phyloP scores from a whole-genome alignment of 1,140 invertebrate species.

The Oedothorax gibbosus region DNA sequence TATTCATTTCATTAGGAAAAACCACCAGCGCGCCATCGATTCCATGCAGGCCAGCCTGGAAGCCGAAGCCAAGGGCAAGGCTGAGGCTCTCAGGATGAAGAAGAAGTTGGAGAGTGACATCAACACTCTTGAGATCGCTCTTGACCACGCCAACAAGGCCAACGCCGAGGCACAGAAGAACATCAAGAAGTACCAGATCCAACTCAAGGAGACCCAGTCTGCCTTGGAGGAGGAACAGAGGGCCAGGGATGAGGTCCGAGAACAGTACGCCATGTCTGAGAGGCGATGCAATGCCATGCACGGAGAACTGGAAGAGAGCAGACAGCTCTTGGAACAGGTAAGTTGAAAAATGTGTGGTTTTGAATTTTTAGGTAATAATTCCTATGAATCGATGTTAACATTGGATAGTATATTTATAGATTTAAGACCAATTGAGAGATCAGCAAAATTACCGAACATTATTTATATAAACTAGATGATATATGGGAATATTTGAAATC shows the following conservation, averaged over 20 bases:
- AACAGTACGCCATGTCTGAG: slow-evolving; percentile 95
- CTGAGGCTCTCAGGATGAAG: slow-evolving; percentile 99
- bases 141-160: slow-evolving; percentile 98
- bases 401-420: too few species aligned
- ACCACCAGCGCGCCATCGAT: slow-evolving; percentile 98
- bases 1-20: slow-evolving; percentile 79
- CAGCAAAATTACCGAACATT: too few species aligned
- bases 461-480: too few species aligned
- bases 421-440: too few species aligned
- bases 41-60: slow-evolving; percentile 99
- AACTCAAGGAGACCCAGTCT: slow-evolving; percentile 94
- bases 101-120: slow-evolving; percentile 99
- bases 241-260: slow-evolving; percentile 95
- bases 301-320: slow-evolving; percentile 96
- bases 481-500: too few species aligned
- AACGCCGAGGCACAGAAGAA: slow-evolving; percentile 99
- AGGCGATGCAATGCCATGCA: slow-evolving; percentile 93
- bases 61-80: slow-evolving; percentile 98
- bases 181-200: slow-evolving; percentile 97
- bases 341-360: neutral
- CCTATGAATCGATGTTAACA: too few species aligned
- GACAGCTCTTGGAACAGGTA: slow-evolving; percentile 92
- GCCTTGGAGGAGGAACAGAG: slow-evolving; percentile 98
- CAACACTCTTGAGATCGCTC: slow-evolving; percentile 98
- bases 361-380: too few species aligned